Base-by-base conservation (phyloP, 1,140 invertebrate species). In the Lepidostoma basale region DNA sequence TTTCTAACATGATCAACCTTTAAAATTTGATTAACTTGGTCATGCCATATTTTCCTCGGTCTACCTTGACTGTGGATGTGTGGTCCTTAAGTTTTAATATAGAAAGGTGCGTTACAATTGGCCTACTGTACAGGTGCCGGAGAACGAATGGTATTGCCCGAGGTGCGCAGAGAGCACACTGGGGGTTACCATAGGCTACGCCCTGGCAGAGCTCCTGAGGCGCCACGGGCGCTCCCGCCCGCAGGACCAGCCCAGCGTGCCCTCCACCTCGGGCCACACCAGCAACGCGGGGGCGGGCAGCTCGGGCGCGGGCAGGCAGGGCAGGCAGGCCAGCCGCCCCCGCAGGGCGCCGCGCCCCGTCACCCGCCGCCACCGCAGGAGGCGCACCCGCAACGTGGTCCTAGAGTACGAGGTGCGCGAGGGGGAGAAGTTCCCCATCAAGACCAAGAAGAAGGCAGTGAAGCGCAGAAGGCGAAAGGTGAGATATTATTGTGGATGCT, bases 131-230 rank as follows among this genome's bases (percentile, higher is more conserved):
- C 70, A 83, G 81, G 73, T 83, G 22, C 81, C 81, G 3, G 56
- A 69, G 39, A 89, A 93, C 25, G 89, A 94, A 67, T 98, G 96
- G 96, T 94, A 89, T 75, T 98, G 96, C 80, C 90, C 92, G 16
- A 84, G 86, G 14, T 97, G 94, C 76, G 75, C 81, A 3, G 44
- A 28, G 6, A 33, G 25, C 22, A n/a, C 22, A 8, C 45, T 16
- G 16, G 52, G 42, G n/a, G 49, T 42, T 6, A 40, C 14, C n/a
- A 20, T 56, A 52, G 42, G 49, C 12, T 44, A 40, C 23, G 28
- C 36, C 20, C 26, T 18, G 49, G n/a, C 28, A 12, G 30, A 54
- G 16, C 49, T 23, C 45, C 3, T 3, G 3, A 3, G 45, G n/a
- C 14, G 3, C 45, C 12, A 4, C 14, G 10, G 62, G 23, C 18